Conservation (phyloP, 2,888 invertebrate species). For the Aromia moschata region DNA sequence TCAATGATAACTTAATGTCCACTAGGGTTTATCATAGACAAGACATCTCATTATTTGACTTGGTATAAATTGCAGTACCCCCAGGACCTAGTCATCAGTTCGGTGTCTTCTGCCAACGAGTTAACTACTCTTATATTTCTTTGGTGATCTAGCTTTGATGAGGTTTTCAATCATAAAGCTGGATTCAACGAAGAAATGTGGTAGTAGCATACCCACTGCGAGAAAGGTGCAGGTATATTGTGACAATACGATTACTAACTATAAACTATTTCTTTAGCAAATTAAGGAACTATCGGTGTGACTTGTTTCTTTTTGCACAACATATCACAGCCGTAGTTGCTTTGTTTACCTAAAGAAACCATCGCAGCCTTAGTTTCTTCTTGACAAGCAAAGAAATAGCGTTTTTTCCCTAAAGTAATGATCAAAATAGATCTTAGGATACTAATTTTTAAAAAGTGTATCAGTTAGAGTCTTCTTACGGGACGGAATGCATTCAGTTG, state of each 20-base stretch:
- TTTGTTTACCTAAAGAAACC: conserved; percentile 40
- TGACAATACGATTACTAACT: too few relatives aligned
- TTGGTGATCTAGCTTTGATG: conserved; percentile 68
- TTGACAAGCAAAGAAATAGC: too few relatives aligned
- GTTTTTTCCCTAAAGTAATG: too few relatives aligned
- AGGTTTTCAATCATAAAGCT: conserved; percentile 61
- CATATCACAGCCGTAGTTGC: conserved; percentile 63
- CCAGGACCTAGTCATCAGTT: neutral
- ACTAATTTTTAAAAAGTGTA: too few relatives aligned
- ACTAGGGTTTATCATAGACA: neutral
- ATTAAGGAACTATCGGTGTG: conserved; percentile 62
- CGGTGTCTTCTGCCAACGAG: neutral
- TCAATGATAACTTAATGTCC: conserved; percentile 18
- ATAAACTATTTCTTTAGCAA: conserved; percentile 29
- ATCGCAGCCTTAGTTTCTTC: too few relatives aligned
- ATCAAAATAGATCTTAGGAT: too few relatives aligned
- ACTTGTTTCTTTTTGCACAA: conserved; percentile 49
- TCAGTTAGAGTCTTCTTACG: conserved; percentile 12
- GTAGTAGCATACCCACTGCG: conserved; percentile 32
- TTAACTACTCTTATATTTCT: conserved; percentile 56
- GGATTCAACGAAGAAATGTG: conserved; percentile 56
- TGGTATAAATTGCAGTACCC: too few relatives aligned
- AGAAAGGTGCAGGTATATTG: neutral
- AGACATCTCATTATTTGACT: too few relatives aligned
- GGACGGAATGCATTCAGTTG: conserved; percentile 36